phyloP scores from a whole-genome alignment of 2,113 vertebrate species.

The Centropus bengalensis region DNA sequence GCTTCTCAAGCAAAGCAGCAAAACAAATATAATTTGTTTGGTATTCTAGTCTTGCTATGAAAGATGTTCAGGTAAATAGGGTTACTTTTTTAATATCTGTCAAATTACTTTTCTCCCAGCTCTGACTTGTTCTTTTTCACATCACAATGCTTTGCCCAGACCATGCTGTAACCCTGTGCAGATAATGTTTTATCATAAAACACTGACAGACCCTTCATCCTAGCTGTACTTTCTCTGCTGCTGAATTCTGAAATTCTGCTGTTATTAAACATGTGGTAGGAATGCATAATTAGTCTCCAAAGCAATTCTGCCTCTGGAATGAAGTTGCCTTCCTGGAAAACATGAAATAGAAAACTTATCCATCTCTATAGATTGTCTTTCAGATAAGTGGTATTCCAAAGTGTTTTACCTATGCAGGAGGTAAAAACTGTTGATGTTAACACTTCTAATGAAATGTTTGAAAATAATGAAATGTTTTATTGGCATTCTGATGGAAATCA shows the following conservation, averaged over 20 bases:
- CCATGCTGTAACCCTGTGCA: neutral
- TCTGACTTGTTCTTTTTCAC: neutral
- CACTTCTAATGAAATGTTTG: slow-evolving; percentile 39
- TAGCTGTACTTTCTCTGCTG: neutral
- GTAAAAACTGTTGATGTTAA: neutral
- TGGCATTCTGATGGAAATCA: slow-evolving; percentile 19
- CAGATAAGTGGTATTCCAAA: slow-evolving; percentile 24
- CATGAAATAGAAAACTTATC: slow-evolving; percentile 3
- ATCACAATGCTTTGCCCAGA: neutral
- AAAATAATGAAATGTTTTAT: neutral
- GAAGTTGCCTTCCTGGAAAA: slow-evolving; percentile 27
- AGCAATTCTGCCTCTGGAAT: slow-evolving; percentile 19
- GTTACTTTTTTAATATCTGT: neutral
- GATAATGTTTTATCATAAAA: neutral
- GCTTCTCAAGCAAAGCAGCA: neutral
- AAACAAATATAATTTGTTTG: neutral
- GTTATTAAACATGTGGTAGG: neutral
- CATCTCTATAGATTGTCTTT: neutral
- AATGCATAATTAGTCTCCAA: slow-evolving; percentile 20
- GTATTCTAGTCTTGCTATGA: neutral
- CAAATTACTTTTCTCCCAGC: neutral
- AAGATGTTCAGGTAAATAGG: neutral
- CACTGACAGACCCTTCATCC: neutral
- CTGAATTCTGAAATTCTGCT: slow-evolving; percentile 8
- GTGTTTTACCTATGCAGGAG: neutral